Evolutionary conservation across 2,888 invertebrate genomes (phyloP).

Genomic region (Parnassius apollo): DNA sequence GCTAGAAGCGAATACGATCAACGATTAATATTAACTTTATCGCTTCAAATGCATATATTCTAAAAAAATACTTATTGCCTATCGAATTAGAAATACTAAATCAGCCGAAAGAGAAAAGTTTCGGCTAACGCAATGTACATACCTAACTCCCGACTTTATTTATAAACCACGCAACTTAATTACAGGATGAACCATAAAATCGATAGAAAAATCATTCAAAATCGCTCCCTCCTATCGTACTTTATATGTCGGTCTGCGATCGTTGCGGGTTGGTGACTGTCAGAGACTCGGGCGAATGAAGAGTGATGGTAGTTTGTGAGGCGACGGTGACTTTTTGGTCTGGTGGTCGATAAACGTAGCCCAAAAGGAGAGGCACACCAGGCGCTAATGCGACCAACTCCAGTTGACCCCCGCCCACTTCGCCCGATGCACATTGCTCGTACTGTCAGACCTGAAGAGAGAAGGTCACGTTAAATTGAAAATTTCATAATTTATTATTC

Average conservation of each 20-base stretch:
- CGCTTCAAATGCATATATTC: slow-evolving; percentile 5
- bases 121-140: slow-evolving; percentile 1
- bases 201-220: slow-evolving; percentile 1
- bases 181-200: neutral
- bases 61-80: slow-evolving; percentile 12
- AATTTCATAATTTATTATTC: too few species aligned
- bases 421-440: slow-evolving; percentile 51
- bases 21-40: slow-evolving; percentile 1
- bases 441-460: slow-evolving; percentile 68
- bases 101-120: neutral
- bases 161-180: neutral
- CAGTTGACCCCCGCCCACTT: slow-evolving; percentile 36
- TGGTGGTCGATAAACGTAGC: slow-evolving; percentile 59
- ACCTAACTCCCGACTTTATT: neutral
- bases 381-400: slow-evolving; percentile 67
- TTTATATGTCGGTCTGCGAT: slow-evolving; percentile 35
- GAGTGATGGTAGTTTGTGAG: slow-evolving; percentile 71
- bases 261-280: slow-evolving; percentile 39
- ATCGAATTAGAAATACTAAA: slow-evolving; percentile 2
- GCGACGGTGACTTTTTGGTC: slow-evolving; percentile 51
- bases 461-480: neutral
- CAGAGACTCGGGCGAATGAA: slow-evolving; percentile 64
- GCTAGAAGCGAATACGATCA: neutral
- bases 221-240: slow-evolving; percentile 5
- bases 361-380: slow-evolving; percentile 66